Evolutionary conservation across 2,113 vertebrate genomes (phyloP), one percentile per base, ranked within the genome.

Genomic region (Pteropus alecto): DNA sequence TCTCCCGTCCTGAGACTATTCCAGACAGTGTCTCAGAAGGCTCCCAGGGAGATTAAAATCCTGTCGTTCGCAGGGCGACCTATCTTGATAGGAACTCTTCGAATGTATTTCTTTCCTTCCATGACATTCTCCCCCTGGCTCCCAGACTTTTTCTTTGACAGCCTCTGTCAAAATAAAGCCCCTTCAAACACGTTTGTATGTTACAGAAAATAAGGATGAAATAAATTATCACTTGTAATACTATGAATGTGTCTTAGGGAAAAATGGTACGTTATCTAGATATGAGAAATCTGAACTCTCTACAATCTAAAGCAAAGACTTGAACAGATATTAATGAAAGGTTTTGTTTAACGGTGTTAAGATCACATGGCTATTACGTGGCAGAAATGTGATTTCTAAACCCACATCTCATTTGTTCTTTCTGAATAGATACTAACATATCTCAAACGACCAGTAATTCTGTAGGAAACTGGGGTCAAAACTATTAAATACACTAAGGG

Each of bases 61-160:
- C 3, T 7, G 33, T 5, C 54, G 4, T 14, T 14, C 21, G 4
- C 6, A 30, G 21, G 3, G 2, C 22, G 51, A 13, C 3, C 46
- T 18, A 60, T 30, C 19, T 63, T 58, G 24, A 19, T 13, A 54
- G 28, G 13, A 19, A 38, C 24, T 83, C 14, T 26, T 58, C 54
- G 30, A 24, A 46, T 63, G 28, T 48, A 8, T 65, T 43, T 85
- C 48, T 74, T 24, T 16, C n/a, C 33, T 71, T 61, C 21, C 7
- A 4, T 15, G 7, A 6, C 6, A 8, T 65, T 65, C n/a, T 60
- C 3, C 1, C 1, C 15, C 33, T 58, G 13, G 28, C 3, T 43
- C 6, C 33, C 43, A 87, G 13, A 46, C 6, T 6, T n/a, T 73
- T n/a, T 30, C 5, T 22, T 9, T 79, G 43, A 22, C 7, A 30